Conservation (phyloP, 2,888 invertebrate species). For the Acleris emargana region DNA sequence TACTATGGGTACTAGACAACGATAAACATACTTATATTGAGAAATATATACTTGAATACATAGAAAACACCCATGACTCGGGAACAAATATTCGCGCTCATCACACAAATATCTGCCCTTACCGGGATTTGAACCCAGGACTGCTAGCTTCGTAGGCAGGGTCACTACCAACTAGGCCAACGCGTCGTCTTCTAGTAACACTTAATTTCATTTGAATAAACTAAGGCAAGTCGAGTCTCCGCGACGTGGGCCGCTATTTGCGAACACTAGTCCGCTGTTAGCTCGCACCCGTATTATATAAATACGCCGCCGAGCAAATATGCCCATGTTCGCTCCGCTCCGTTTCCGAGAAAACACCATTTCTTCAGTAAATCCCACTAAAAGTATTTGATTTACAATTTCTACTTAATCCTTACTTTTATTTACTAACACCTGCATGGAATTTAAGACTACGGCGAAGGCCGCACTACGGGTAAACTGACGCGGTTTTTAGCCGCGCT, state of each 20-base stretch:
- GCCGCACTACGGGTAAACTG: no score
- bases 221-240: neutral
- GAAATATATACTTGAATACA: no score
- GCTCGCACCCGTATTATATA: slow-evolving; percentile 35
- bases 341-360: slow-evolving; percentile 20
- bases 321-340: slow-evolving; percentile 12
- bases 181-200: no score
- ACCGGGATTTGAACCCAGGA: no score
- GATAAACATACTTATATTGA: no score
- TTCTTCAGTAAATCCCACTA: slow-evolving; percentile 17
- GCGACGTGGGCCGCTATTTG: slow-evolving; percentile 33
- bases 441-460: neutral
- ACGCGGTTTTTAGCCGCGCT: no score
- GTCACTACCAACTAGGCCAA: no score
- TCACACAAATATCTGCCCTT: no score
- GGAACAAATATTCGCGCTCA: no score
- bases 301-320: slow-evolving; percentile 30
- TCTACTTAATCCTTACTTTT: neutral
- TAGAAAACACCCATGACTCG: no score
- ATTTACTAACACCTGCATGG: neutral
- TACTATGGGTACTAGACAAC: no score
- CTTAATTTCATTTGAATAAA: neutral
- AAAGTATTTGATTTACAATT: slow-evolving; percentile 11
- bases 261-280: slow-evolving; percentile 24
- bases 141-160: no score